A percentile compares a stretch with the other conserved stretches of the same genome.
These are phyloP conservation scores for Kuschelorhynchus macadamiae DNA, from an alignment of 2,888 invertebrate genomes.

Conservation along the genomic window DNA sequence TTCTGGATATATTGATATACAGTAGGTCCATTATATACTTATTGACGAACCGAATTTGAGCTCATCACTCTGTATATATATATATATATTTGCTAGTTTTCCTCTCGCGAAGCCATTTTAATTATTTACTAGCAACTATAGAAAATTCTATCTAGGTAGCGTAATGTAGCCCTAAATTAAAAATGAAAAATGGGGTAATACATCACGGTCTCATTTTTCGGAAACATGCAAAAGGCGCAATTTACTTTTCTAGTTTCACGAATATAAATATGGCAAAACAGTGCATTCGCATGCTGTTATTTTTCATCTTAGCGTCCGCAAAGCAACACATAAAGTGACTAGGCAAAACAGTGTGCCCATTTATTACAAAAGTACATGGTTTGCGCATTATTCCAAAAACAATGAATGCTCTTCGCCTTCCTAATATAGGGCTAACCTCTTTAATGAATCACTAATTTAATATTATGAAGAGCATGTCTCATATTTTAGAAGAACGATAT, in stretches of 20 bases:
- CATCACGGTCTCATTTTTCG: conserved; percentile 27
- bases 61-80: no score
- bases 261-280: conserved; percentile 47
- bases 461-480: neutral
- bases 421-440: conserved; percentile 47
- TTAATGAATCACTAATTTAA: conserved; percentile 31
- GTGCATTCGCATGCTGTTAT: conserved; percentile 47
- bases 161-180: conserved; percentile 26
- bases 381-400: conserved; percentile 52
- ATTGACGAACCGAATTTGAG: no score
- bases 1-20: no score
- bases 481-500: neutral
- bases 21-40: no score
- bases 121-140: neutral
- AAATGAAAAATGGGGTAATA: conserved; percentile 34
- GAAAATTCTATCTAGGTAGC: neutral
- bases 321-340: conserved; percentile 50
- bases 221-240: conserved; percentile 39
- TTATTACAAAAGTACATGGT: conserved; percentile 54
- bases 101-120: no score
- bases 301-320: conserved; percentile 51
- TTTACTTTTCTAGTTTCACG: conserved; percentile 37
- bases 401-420: conserved; percentile 49
- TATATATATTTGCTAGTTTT: no score
- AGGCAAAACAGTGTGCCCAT: conserved; percentile 48